phyloP scores from a whole-genome alignment of 2,113 vertebrate species.

The Leucoraja erinaceus region DNA sequence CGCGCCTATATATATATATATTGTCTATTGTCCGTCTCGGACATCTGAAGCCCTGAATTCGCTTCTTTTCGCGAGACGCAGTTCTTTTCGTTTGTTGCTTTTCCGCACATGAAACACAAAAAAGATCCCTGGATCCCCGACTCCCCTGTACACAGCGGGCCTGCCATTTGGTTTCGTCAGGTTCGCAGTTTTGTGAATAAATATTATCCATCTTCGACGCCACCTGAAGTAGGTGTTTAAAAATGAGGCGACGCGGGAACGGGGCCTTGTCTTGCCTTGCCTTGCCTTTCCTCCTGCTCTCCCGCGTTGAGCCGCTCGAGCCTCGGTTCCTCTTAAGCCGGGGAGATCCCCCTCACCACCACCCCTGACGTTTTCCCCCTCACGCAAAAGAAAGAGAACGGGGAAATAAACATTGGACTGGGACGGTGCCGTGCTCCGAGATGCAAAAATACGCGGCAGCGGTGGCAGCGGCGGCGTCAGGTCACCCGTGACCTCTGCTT shows the following conservation, averaged over 20 bases:
- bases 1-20: too few relatives aligned
- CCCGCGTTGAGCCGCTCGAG: neutral
- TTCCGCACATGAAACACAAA: neutral
- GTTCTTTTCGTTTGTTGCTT: neutral
- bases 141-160: neutral
- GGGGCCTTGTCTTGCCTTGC: neutral
- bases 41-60: neutral
- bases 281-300: neutral
- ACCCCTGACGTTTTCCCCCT: neutral
- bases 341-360: too few relatives aligned
- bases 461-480: neutral
- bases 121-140: neutral
- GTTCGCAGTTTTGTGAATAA: neutral
- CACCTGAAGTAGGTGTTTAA: constrained; percentile 30
- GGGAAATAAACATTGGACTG: neutral
- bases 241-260: neutral
- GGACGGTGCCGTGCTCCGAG: neutral
- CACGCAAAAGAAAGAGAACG: neutral
- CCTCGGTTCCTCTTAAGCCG: neutral
- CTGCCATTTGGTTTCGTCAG: neutral
- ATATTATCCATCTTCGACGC: constrained; percentile 30
- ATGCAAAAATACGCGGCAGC: neutral
- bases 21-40: too few relatives aligned
- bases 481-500: constrained; percentile 10
- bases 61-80: neutral